phyloP scores from a whole-genome alignment of 2,888 invertebrate genomes.

The Diplolepis rosae region DNA sequence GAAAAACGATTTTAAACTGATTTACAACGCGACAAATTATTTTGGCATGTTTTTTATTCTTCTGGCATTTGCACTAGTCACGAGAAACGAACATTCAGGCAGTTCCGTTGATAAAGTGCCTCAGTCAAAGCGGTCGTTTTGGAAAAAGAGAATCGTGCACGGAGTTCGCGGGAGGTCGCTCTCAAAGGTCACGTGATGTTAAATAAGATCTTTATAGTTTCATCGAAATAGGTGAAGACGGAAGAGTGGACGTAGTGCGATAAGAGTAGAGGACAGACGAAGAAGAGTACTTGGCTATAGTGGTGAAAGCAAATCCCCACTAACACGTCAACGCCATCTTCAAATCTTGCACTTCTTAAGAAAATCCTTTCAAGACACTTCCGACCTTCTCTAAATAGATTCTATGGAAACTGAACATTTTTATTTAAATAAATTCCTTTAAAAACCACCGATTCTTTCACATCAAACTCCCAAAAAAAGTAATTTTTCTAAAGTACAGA shows the following conservation, averaged over 20 bases:
- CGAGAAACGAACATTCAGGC: conserved; percentile 14
- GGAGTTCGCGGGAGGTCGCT: conserved; percentile 10
- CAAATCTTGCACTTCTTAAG: conserved; percentile 3
- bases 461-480: too few species aligned
- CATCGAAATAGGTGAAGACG: conserved; percentile 17
- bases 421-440: background rate
- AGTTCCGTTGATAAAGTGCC: conserved; percentile 7
- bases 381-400: background rate
- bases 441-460: background rate
- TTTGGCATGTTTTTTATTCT: conserved; percentile 3
- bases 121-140: conserved; percentile 1
- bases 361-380: background rate
- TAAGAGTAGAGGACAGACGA: conserved; percentile 1
- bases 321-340: conserved; percentile 37
- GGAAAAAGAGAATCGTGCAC: conserved; percentile 25
- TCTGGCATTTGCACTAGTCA: conserved; percentile 11
- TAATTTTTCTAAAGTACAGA: too few species aligned
- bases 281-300: conserved; percentile 21
- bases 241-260: conserved; percentile 18
- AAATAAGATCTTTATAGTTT: conserved; percentile 20
- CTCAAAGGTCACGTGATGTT: conserved; percentile 5
- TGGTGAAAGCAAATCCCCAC: conserved; percentile 40
- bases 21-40: background rate
- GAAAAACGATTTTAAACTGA: background rate
- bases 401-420: background rate